Conservation (phyloP, 1,140 invertebrate genomes). For the Batillaria attramentaria region DNA sequence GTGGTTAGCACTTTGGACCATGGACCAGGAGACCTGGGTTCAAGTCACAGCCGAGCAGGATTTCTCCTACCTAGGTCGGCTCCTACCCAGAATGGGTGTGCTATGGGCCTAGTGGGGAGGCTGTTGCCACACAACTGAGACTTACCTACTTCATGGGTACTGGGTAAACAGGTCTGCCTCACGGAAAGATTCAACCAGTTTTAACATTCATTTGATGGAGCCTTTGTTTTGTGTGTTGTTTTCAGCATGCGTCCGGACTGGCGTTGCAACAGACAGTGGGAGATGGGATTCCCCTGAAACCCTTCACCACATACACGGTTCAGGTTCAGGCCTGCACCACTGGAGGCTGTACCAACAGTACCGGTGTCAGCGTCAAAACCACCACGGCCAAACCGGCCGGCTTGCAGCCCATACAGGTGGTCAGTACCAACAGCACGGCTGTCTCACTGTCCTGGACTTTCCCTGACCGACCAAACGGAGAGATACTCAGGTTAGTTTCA, state of each 20-base stretch:
- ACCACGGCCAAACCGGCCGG: conserved; percentile 56
- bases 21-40: too few species aligned
- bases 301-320: conserved; percentile 56
- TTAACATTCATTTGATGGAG: too few species aligned
- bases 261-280: conserved; percentile 53
- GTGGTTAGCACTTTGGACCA: too few species aligned
- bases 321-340: conserved; percentile 59
- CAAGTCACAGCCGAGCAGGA: too few species aligned
- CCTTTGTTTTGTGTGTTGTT: too few species aligned
- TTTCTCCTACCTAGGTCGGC: too few species aligned
- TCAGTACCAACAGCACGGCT: conserved; percentile 43
- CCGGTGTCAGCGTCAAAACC: conserved; percentile 48
- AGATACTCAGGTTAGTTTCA: conserved; percentile 58
- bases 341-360: conserved; percentile 61
- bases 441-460: conserved; percentile 54
- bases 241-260: conserved; percentile 51
- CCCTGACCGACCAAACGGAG: conserved; percentile 60
- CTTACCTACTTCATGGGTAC: too few species aligned
- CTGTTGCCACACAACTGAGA: too few species aligned
- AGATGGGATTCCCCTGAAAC: conserved; percentile 41
- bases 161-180: too few species aligned
- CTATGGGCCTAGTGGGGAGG: too few species aligned
- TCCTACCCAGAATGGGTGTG: too few species aligned
- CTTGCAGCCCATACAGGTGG: conserved; percentile 51
- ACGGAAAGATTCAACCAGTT: too few species aligned